phyloP scores from a whole-genome alignment of 1,140 invertebrate species.

The Zophobas morio region DNA sequence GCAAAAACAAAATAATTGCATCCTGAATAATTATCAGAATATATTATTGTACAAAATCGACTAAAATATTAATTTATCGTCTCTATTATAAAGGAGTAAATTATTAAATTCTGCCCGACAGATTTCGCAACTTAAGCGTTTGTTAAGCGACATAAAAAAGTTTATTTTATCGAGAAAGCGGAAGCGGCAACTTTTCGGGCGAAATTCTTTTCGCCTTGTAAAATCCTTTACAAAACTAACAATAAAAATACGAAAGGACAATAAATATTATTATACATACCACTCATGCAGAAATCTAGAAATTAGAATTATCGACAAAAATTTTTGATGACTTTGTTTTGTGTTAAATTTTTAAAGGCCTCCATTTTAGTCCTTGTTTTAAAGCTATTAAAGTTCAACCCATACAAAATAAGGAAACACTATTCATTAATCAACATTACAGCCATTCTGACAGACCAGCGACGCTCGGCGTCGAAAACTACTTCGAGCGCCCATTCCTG shows the following conservation, averaged over 20 bases:
- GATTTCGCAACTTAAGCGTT: no score
- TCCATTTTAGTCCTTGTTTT: conserved; percentile 44
- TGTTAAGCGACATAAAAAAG: no score
- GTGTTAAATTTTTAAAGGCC: conserved; percentile 38
- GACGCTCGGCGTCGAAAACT: conserved; percentile 27
- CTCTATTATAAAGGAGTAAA: no score
- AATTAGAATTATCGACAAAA: conserved; percentile 36
- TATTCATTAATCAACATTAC: conserved; percentile 27
- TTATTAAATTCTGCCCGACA: no score
- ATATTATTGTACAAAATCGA: no score
- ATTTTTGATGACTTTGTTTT: conserved; percentile 29
- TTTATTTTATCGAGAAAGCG: no score
- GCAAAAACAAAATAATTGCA: no score
- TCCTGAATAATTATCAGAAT: no score
- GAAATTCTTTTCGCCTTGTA: no score
- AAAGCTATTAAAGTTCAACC: conserved; percentile 24
- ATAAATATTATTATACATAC: conserved; percentile 25
- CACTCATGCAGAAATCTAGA: conserved; percentile 40
- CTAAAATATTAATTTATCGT: no score
- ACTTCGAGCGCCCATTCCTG: conserved; percentile 27
- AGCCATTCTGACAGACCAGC: conserved; percentile 9
- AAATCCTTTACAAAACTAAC: background rate
- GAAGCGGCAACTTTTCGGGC: no score
- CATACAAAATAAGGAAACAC: conserved; percentile 39
- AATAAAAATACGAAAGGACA: conserved; percentile 13